Conservation (phyloP, 1,140 invertebrate species). For the Phthorimaea operculella region DNA sequence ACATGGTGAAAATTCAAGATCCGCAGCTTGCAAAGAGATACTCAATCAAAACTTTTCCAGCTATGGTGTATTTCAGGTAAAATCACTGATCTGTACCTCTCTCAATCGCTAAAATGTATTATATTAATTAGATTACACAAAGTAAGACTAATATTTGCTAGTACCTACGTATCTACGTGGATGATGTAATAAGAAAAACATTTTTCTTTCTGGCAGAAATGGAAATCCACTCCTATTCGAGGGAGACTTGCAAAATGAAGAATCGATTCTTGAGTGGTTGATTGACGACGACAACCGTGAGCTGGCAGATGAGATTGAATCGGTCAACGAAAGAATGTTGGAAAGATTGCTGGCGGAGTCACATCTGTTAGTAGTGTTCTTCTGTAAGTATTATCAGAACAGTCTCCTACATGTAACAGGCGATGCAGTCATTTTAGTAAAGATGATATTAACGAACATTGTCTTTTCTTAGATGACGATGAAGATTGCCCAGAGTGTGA, state of each 20-base stretch:
- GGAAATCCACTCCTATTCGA: constrained; percentile 94
- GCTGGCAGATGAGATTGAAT: constrained; percentile 93
- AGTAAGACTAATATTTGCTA: too few relatives aligned
- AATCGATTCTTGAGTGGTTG: constrained; percentile 91
- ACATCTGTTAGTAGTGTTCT: constrained; percentile 90
- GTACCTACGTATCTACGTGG: too few relatives aligned
- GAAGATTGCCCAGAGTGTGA: constrained; percentile 92
- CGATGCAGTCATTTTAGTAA: background rate
- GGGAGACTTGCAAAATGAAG: constrained; percentile 92
- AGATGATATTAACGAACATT: background rate
- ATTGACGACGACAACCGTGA: constrained; percentile 95
- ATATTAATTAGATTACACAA: too few relatives aligned
- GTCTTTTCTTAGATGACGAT: constrained; percentile 79
- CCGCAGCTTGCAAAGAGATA: constrained; percentile 90
- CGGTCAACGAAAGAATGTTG: constrained; percentile 91
- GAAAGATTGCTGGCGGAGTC: constrained; percentile 88
- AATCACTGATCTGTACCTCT: too few relatives aligned
- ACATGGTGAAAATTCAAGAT: constrained; percentile 95
- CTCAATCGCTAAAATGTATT: too few relatives aligned
- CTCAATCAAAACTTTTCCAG: constrained; percentile 95
- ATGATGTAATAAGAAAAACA: too few relatives aligned
- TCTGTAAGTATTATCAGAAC: constrained; percentile 76
- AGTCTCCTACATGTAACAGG: too few relatives aligned
- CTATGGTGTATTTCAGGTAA: constrained; percentile 86
- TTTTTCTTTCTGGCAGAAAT: constrained; percentile 77